Evolutionary conservation across 2,888 invertebrate genomes (phyloP), one percentile per base, ranked within the genome.

Genomic region (Ephialtes manifestator): DNA sequence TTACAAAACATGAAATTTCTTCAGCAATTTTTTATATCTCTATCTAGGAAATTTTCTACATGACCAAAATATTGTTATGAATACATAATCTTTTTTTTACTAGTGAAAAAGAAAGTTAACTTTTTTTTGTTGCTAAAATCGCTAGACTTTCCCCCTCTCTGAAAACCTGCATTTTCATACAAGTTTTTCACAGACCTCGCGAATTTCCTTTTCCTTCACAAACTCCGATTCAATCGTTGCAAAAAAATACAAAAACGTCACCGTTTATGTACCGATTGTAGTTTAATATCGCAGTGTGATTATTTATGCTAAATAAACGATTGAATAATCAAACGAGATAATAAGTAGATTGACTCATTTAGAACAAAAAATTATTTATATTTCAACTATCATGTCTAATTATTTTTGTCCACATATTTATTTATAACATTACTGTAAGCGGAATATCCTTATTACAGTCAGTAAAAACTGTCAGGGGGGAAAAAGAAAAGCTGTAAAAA

Each of bases 221-320:
- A 72, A 53, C 28, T 63, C 77, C 43, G 39, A 80, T 81, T 78
- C 65, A 77, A 84, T 84, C 74, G 68, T 85, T 79, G 58, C 24
- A 39, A 35, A 39, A 39, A 39, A 39, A 39, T 4, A 65, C n/a
- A n/a, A n/a, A n/a, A n/a, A n/a, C n/a, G n/a, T 39, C 74, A 81
- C 81, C 79, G 83, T 85, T 87, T 70, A 35, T 80, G 82, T 82
- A 79, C 78, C 80, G 80, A 80, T 80, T 70, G 60, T 83, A 82
- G 82, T 82, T 72, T 75, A 79, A 83, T 53, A 68, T 78, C 70
- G 81, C 84, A 75, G 79, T 87, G 87, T 88, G 83, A 82, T 86
- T 86, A 88, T 89, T 88, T 87, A 88, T 89, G 88, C 84, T 88
- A 83, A 81, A 83, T 85, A 86, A 84, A 89, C 81, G 55, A 65